A percentile compares a stretch with the other conserved stretches of the same genome.
phyloP scores from a whole-genome alignment of 1,140 invertebrate genomes.

The Drosophila varians region DNA sequence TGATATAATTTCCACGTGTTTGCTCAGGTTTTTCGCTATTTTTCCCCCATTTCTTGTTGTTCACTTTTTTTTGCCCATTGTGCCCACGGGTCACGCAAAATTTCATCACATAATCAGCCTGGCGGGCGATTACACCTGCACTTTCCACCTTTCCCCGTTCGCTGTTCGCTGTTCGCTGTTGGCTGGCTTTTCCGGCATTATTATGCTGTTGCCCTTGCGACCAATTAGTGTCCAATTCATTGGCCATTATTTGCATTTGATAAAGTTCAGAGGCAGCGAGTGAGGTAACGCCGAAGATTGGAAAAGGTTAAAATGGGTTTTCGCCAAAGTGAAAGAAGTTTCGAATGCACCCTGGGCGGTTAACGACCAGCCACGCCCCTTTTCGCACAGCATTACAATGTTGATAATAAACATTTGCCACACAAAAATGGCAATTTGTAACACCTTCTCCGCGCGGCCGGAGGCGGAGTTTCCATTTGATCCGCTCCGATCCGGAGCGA shows the following conservation, averaged over 20 bases:
- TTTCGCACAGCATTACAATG: conserved; percentile 35
- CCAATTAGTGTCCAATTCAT: conserved; percentile 76
- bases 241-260: conserved; percentile 62
- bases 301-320: conserved; percentile 3
- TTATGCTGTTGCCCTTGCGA: conserved; percentile 72
- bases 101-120: conserved; percentile 79
- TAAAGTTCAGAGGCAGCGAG: conserved; percentile 33
- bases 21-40: conserved; percentile 44
- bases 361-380: conserved; percentile 22
- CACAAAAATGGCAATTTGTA: conserved; percentile 47
- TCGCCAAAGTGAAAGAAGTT: neutral
- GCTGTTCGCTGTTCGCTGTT: conserved; percentile 25
- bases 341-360: neutral
- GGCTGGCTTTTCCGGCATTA: conserved; percentile 63
- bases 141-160: conserved; percentile 50
- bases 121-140: conserved; percentile 55
- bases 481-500: neutral
- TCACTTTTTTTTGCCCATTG: conserved; percentile 49
- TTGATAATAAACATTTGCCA: conserved; percentile 41
- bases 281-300: conserved; percentile 26
- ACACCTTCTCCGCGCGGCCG: conserved; percentile 43
- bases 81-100: conserved; percentile 75
- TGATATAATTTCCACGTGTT: conserved; percentile 58
- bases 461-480: conserved; percentile 44
- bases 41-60: conserved; percentile 15